phyloP scores from a whole-genome alignment of 2,888 invertebrate species.

The Pollenia labialis region DNA sequence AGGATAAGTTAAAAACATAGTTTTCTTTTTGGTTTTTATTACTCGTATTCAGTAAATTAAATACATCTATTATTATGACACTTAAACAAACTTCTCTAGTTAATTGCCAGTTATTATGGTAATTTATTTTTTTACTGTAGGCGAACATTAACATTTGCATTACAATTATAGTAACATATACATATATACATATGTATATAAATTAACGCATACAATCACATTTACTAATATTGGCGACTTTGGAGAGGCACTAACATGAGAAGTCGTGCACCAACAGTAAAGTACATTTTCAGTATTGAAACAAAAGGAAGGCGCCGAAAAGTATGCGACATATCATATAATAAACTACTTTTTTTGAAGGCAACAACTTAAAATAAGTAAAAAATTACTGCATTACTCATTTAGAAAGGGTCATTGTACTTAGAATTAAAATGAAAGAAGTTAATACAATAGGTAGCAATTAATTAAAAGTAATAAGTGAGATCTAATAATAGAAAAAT shows the following conservation, averaged over 20 bases:
- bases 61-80: conserved; percentile 40
- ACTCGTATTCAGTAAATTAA: conserved; percentile 37
- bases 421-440: neutral
- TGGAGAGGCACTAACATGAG: too few species aligned
- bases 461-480: neutral
- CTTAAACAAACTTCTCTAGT: conserved; percentile 16
- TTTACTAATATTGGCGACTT: too few species aligned
- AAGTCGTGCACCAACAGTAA: conserved; percentile 3
- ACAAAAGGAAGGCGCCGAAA: conserved; percentile 40
- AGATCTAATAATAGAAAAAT: neutral
- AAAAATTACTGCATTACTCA: neutral
- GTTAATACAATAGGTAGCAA: neutral
- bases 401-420: conserved; percentile 30
- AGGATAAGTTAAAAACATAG: neutral
- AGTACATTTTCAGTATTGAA: neutral
- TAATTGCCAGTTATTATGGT: conserved; percentile 52
- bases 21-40: neutral
- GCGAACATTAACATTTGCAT: neutral
- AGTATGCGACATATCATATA: conserved; percentile 18
- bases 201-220: neutral
- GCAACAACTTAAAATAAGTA: neutral
- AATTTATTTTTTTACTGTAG: conserved; percentile 12
- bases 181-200: too few species aligned
- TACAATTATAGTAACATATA: neutral
- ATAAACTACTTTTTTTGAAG: conserved; percentile 12